A percentile compares a stretch with the other conserved stretches of the same genome.
phyloP scores from a whole-genome alignment of 1,140 invertebrate species.

The Chrysomallon squamiferum region DNA sequence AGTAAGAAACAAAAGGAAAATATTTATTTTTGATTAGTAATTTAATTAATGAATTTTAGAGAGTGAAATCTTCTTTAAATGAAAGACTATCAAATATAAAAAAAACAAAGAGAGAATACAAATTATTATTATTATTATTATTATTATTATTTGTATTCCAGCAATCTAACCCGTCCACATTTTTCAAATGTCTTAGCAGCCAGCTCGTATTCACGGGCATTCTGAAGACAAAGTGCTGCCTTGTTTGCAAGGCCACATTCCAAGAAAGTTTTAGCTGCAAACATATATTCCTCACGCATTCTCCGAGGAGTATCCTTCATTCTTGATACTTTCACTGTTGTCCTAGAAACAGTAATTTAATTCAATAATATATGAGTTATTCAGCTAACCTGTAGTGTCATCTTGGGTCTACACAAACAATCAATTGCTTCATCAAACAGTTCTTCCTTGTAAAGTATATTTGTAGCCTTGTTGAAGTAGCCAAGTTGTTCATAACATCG shows the following conservation, averaged over 20 bases:
- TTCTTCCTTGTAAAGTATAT: slow-evolving; percentile 30
- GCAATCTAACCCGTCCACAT: slow-evolving; percentile 48
- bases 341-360: no score
- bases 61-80: no score
- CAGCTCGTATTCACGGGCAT: slow-evolving; percentile 42
- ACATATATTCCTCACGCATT: slow-evolving; percentile 50
- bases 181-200: slow-evolving; percentile 48
- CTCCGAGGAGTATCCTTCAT: slow-evolving; percentile 33
- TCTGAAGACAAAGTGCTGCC: slow-evolving; percentile 49
- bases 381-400: slow-evolving; percentile 15
- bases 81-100: no score
- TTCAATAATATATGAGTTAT: no score
- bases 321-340: no score
- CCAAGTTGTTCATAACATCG: slow-evolving; percentile 37
- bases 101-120: no score
- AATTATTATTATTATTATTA: no score
- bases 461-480: slow-evolving; percentile 29
- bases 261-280: slow-evolving; percentile 40
- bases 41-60: no score
- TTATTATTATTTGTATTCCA: no score
- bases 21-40: no score
- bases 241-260: slow-evolving; percentile 35
- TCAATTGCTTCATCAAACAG: slow-evolving; percentile 46
- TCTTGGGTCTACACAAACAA: slow-evolving; percentile 32
- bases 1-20: no score